A percentile compares a stretch with the other conserved stretches of the same genome.
Conservation (phyloP, 2,888 invertebrate genomes). For the Capitulum mitella region DNA sequence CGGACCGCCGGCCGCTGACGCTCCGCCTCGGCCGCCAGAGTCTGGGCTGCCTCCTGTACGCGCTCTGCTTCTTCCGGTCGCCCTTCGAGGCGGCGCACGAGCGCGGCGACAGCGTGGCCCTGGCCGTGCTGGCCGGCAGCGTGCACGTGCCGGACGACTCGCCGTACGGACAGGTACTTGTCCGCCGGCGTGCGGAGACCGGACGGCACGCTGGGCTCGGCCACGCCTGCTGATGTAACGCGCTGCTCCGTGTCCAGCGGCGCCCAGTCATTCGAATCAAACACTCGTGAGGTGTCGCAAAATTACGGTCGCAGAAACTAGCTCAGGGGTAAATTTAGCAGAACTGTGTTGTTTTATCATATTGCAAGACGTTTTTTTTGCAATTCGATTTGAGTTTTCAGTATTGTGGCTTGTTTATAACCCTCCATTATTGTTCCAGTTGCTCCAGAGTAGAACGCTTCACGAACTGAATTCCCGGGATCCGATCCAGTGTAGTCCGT, state of each 20-base stretch:
- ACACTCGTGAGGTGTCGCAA: neutral
- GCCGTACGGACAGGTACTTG: slow-evolving; percentile 55
- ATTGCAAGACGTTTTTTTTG: no score
- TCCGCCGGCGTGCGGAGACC: neutral
- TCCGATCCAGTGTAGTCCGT: no score
- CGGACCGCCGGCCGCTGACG: no score
- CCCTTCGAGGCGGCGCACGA: slow-evolving; percentile 78
- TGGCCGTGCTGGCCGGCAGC: slow-evolving; percentile 71
- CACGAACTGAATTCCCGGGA: no score
- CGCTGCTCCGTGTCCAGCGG: neutral
- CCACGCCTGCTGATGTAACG: neutral
- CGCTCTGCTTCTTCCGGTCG: slow-evolving; percentile 74
- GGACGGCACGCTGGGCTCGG: neutral
- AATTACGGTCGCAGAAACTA: no score
- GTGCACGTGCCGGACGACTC: slow-evolving; percentile 61
- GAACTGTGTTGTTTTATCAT: no score
- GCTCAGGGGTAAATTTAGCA: no score
- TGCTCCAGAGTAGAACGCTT: no score
- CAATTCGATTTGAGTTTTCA: no score
- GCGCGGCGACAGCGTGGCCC: slow-evolving; percentile 75
- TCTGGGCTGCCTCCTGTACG: slow-evolving; percentile 75
- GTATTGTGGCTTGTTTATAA: no score
- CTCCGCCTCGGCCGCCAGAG: slow-evolving; percentile 55
- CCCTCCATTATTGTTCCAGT: no score
- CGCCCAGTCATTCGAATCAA: no score